Base-by-base conservation (phyloP, 2,888 invertebrate species). In the Vandiemenella viatica region DNA sequence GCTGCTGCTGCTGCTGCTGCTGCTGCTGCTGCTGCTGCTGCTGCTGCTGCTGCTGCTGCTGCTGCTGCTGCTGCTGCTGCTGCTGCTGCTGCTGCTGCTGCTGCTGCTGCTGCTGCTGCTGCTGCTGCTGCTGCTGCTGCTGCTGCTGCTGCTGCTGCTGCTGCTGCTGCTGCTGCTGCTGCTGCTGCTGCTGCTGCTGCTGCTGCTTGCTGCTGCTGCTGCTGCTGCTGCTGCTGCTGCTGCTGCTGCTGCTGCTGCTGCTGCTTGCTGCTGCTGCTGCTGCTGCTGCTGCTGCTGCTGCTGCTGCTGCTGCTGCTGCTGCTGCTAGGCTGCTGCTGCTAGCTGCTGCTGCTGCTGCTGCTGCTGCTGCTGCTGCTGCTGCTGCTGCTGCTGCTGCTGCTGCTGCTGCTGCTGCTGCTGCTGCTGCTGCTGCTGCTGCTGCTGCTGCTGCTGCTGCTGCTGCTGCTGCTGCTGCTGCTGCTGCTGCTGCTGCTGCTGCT, bases 281-380 rank as follows among this genome's bases (percentile, higher is more conserved):
- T 43, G 43, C 43, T 43, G 43, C 19, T 43, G 43, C 43, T 43
- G 43, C 19, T 43, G 16, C 16, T 17, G 17, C 19, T 43, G 19
- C 19, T 43, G 43, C 43, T 43, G 43, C 19, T 43, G 43, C 43
- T 43, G 43, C 19, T 43, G 16, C 16, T 43, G 19, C n/a, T 45
- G n/a, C n/a, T n/a, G n/a, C n/a, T n/a, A n/a, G n/a, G 45, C 37
- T 45, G 45, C 17, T 37, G 37, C 32, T 37, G 23, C 17, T 45
- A n/a, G 45, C 17, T 45, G 45, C 37, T 23, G 45, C n/a, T 45
- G 45, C 37, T 45, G 45, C 37, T 45, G 45, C 45, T 45, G 45
- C 37, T 37, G 32, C 37, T 45, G 45, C 17, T 45, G 45, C 23
- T 45, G 37, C n/a, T 45, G 37, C 37, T 45, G 45, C 37, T 45